Base-by-base conservation (phyloP, 2,797 vertebrate genomes). In the Triplophysa yarkandensis region DNA sequence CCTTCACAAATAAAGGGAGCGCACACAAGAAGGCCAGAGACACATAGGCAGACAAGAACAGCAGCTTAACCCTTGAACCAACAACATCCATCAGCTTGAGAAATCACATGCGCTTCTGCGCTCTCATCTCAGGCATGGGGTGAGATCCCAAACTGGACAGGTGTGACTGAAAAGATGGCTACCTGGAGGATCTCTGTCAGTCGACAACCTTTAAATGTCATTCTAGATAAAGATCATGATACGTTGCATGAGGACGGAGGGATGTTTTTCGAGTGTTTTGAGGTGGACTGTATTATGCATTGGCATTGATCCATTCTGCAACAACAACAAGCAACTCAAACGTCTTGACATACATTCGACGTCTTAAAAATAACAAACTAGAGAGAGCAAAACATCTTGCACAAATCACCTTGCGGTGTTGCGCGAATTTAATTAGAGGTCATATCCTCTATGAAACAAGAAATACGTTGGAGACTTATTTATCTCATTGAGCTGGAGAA, bases 311-410 rank as follows among this genome's bases (percentile, higher is more conserved):
- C 86, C 85, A 80, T 81, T 55, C 55, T 55, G 43, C 84, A 79
- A 79, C 82, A 83, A 88, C 86, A 84, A 87, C 87, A 88, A 87
- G 82, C 16, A 72, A 80, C 43, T 65, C 28, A 13, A 65, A 68
- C 36, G 6, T 19, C 73, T 75, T 90, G 88, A 90, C 87, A 89
- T 90, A 90, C 88, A 87, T 86, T 83, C 66, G 44, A 79, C 13
- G 46, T 62, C 7, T 32, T 54, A 23, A 71, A 67, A 67, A 60
- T 55, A 71, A 66, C 44, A 66, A 50, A 54, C 46, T 2, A 3
- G 43, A 43, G 28, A 1, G 39, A 64, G 60, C 4, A 21, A 75
- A 13, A 61, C 30, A 60, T 65, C 52, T 74, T 58, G 39, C 39
- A 10, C 71, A 44, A 74, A 55, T 23, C 71, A 0, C 32, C 60